Evolutionary conservation across 2,797 vertebrate genomes (phyloP), one percentile per base, ranked within the genome.

Genomic region (Pseudotriccus pelzelni): DNA sequence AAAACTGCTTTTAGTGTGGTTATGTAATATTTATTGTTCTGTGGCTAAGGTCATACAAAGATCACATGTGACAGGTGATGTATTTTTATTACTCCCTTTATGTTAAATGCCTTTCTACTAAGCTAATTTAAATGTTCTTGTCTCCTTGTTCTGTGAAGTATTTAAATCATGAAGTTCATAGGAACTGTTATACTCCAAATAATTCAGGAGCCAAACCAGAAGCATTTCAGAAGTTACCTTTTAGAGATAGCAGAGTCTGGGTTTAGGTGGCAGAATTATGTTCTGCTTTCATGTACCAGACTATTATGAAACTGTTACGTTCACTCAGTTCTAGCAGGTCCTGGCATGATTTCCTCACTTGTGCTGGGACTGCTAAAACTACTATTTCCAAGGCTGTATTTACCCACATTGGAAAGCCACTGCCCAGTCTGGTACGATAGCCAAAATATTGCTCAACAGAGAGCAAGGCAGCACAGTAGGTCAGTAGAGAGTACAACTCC

Each of bases 11-110:
- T 97, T 96, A 96, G 95, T 93, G 92, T 96, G 91, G 92, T 93
- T 96, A 94, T 96, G 52, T 95, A 95, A 97, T 94, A 97, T 95
- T 96, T 94, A 96, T 96, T 95, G 89, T 97, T 96, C 92, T 90
- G 93, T 90, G 94, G 85, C 88, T 96, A 96, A 94, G 95, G 93
- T 95, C 95, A 97, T 93, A 95, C 84, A 96, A 97, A 97, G 93
- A 97, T 95, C 91, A 94, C 87, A 94, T 94, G 81, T 96, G 89
- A 93, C 92, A 96, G 94, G 84, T 89, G 87, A 91, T 91, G 89
- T 96, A 88, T 92, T 95, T 95, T 96, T 93, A 96, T 95, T 97
- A 90, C 93, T 90, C 80, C 94, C 82, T 96, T 96, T 94, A 93
- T 90, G 89, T 91, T 95, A 94, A 92, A 91, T 96, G 95, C 87